Conservation (phyloP, 1,140 invertebrate genomes). For the Zaprionus gabonicus region DNA sequence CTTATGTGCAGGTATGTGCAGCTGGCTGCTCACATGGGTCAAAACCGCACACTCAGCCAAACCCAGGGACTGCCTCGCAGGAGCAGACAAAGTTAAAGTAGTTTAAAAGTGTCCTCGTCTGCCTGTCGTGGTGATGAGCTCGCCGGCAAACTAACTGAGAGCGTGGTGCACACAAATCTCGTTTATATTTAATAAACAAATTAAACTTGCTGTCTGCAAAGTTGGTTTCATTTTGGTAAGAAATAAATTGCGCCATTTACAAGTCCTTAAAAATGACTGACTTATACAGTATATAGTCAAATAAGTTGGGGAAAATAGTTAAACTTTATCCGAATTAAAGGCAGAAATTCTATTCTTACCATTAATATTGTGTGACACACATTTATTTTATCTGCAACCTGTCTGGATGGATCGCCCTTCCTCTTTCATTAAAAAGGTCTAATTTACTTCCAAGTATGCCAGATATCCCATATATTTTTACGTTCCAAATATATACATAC, state of each 20-base stretch:
- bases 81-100: constrained; percentile 73
- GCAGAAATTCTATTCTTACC: background rate
- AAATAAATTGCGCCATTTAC: constrained; percentile 8
- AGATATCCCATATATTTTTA: constrained; percentile 45
- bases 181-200: constrained; percentile 83
- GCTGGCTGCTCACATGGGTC: constrained; percentile 50
- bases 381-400: background rate
- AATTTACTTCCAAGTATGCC: constrained; percentile 21
- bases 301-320: background rate
- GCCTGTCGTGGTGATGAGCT: constrained; percentile 41
- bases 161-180: constrained; percentile 60
- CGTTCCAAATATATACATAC: constrained; percentile 28
- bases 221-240: constrained; percentile 42
- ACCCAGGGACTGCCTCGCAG: constrained; percentile 17
- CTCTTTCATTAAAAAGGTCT: background rate
- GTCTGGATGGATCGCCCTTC: background rate
- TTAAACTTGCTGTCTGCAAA: constrained; percentile 73
- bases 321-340: background rate
- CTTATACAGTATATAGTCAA: background rate
- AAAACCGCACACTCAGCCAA: constrained; percentile 39
- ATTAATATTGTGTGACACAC: background rate
- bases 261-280: background rate
- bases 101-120: constrained; percentile 70
- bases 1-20: constrained; percentile 9
- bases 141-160: constrained; percentile 56